Base-by-base conservation (phyloP, 2,797 vertebrate species). In the Odontamblyopus lacepedii region DNA sequence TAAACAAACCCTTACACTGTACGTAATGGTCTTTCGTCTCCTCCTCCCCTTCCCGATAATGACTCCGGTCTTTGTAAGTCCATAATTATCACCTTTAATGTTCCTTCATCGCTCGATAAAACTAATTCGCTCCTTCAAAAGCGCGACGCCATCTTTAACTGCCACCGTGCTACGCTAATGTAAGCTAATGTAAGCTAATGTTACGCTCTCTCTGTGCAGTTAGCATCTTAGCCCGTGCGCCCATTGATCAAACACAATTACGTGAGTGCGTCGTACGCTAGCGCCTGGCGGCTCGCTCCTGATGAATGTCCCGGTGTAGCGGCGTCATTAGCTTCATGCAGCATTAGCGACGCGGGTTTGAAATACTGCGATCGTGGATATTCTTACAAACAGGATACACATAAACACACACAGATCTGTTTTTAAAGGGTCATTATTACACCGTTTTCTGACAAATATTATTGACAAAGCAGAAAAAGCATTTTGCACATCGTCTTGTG, bases 101-200 rank as follows among this genome's bases (percentile, higher is more conserved):
- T 0, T 53, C 65, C 78, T 73, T 84, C 77, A 76, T 81, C 82
- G 77, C 78, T n/a, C 32, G 32, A 38, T 63, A 63, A 63, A 63
- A 38, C 61, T 35, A 63, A 63, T 63, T 13, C 26, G 3, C 15
- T n/a, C 12, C 26, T 27, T 19, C 61, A 32, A n/a, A 35, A 35
- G 18, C 30, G 38, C 16, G 23, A 19, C 4, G 32, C 18, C 61
- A 63, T 63, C 35, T 63, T 63, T 63, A 18, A 63, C 61, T 63
- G 61, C 13, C 61, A 63, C 30, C 18, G 13, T 35, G 61, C 61
- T 19, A 38, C 61, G 32, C 61, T 63, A 63, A 38, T 38, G 61
- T 12, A n/a, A n/a, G 32, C 61, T 63, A 63, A 38, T 38, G 61
- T 12, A n/a, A n/a, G 61, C 30, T 63, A 38, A 63, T 38, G 61